These are phyloP conservation scores for Hypercompe scribonia DNA, from an alignment of 2,888 invertebrate genomes.

Conservation along the genomic window DNA sequence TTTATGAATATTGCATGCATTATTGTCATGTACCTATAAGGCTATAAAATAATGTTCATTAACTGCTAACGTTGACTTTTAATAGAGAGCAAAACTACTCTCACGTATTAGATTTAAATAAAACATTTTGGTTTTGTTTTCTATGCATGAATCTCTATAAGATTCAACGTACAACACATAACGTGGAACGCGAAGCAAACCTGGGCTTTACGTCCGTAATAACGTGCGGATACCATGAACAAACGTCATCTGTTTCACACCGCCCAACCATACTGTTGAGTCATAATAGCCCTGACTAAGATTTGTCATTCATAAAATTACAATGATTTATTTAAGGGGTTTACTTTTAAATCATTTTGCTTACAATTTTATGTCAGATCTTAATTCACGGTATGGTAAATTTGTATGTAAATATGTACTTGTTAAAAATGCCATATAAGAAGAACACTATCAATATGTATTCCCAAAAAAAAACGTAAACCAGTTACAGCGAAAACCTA, in stretches of 20 bases:
- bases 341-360: background rate
- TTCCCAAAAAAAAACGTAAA: too few relatives aligned
- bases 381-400: background rate
- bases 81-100: background rate
- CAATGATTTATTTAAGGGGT: slow-evolving; percentile 53
- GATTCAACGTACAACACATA: slow-evolving; percentile 54
- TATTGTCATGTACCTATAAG: too few relatives aligned
- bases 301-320: slow-evolving; percentile 78
- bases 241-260: slow-evolving; percentile 64
- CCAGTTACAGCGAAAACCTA: background rate
- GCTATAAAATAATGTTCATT: too few relatives aligned
- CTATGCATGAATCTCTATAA: slow-evolving; percentile 1
- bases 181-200: slow-evolving; percentile 61
- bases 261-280: slow-evolving; percentile 64
- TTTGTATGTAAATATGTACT: background rate
- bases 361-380: background rate
- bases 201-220: slow-evolving; percentile 52
- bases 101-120: background rate
- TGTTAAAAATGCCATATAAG: too few relatives aligned
- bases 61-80: too few relatives aligned
- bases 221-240: slow-evolving; percentile 25
- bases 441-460: too few relatives aligned
- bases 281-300: slow-evolving; percentile 68
- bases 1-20: background rate
- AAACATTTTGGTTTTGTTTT: background rate